Evolutionary conservation across 2,797 vertebrate genomes (phyloP).

Genomic region (Acipenser oxyrinchus): DNA sequence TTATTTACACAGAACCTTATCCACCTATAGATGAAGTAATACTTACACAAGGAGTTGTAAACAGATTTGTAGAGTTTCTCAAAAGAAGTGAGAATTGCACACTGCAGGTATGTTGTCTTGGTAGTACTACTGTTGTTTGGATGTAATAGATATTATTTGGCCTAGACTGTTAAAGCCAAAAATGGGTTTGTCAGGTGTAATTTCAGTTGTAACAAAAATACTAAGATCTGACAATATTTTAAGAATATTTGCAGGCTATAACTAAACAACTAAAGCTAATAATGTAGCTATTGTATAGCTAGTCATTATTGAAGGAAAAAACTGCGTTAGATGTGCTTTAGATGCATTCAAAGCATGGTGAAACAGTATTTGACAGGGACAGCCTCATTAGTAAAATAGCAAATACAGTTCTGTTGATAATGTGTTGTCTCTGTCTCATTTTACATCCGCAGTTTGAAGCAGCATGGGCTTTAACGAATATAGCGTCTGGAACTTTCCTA

Average conservation of each 20-base stretch:
- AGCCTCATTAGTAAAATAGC: too few species aligned
- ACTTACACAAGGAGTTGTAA: conserved; percentile 76
- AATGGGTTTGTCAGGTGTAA: too few species aligned
- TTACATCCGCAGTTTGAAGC: conserved; percentile 76
- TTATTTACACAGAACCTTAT: conserved; percentile 70
- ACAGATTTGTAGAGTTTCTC: conserved; percentile 85
- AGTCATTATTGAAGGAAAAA: too few species aligned
- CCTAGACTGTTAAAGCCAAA: not conserved
- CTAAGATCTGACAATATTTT: too few species aligned
- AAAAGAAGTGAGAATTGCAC: conserved; percentile 91
- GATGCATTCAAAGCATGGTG: too few species aligned
- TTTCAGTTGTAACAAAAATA: too few species aligned
- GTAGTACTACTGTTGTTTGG: not conserved
- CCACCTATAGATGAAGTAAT: conserved; percentile 90
- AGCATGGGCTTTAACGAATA: conserved; percentile 95
- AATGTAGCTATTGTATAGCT: too few species aligned
- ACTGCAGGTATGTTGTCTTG: conserved; percentile 68
- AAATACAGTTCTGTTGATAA: not conserved
- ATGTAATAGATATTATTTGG: not conserved
- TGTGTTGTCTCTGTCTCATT: conserved; percentile 13
- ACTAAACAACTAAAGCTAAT: too few species aligned
- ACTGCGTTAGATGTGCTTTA: too few species aligned
- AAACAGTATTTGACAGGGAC: too few species aligned
- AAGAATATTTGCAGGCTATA: too few species aligned
- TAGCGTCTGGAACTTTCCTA: conserved; percentile 90